Base-by-base conservation (phyloP, 2,888 invertebrate species). In the Idaea aversata region DNA sequence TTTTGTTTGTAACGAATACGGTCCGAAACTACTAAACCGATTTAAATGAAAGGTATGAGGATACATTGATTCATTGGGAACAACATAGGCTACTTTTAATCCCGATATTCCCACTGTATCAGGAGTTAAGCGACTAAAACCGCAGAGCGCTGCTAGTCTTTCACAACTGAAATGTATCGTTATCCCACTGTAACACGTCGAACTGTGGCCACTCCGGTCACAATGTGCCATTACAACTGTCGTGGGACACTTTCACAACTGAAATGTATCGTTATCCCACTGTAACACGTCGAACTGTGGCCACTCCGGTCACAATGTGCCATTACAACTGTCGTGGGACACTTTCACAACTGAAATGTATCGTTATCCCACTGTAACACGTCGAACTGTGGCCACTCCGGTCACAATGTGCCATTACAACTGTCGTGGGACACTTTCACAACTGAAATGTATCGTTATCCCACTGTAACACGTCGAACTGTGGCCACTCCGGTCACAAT, bases 361-460 rank as follows among this genome's bases (percentile, higher is more conserved):
- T 6, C 7, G 47, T 47, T 0, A 10, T 47, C 3, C 47, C 13
- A 47, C 47, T 47, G 47, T 10, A 13, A 47, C 7, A 47, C 47
- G 7, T 47, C 1, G 10, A 13, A 10, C 47, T 47, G 47, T 47
- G 47, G 47, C 5, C 10, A 34, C 7, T 16, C 25, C 5, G 58
- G 58, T 3, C 61, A 58, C 64, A 58, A 13, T 58, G 15, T 15
- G 25, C 63, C 57, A 16, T 61, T 35, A 59, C 35, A 62, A 62
- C 47, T 65, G 65, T 62, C 62, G 38, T 4, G 38, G 36, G 59
- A 59, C 47, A 59, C 64, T 65, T 61, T 63, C 65, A 65, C 67
- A 65, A 16, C 34, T 13, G 61, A 61, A 25, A 10, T 10, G 47
- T 47, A 47, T 6, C 7, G 47, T 47, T 0, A 10, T 47, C 3